Evolutionary conservation across 2,113 vertebrate genomes (phyloP).

Genomic region (Donacobius atricapilla): DNA sequence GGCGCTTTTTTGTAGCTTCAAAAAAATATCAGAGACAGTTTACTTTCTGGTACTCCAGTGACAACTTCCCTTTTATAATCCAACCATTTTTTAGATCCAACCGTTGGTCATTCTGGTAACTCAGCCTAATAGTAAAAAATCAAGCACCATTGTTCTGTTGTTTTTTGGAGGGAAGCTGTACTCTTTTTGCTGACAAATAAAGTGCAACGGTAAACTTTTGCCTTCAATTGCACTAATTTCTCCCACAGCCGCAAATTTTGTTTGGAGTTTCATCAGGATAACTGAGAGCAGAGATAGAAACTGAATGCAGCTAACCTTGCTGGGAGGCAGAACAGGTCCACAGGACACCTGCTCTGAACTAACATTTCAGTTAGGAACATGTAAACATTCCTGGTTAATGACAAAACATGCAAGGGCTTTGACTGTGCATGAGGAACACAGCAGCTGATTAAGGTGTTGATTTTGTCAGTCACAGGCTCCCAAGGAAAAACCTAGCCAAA

Average conservation of each 20-base stretch:
- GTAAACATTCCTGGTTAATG: not conserved
- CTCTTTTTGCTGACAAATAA: not conserved
- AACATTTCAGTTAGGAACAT: not conserved
- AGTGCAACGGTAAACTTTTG: not conserved
- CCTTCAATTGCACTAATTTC: not conserved
- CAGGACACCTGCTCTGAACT: not conserved
- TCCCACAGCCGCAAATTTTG: not conserved
- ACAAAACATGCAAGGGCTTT: not conserved
- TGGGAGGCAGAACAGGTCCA: not conserved
- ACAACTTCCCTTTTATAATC: not conserved
- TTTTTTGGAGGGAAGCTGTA: not conserved
- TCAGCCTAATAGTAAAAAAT: not conserved
- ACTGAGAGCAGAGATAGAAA: not conserved
- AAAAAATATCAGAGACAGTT: not conserved
- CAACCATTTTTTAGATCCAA: not conserved
- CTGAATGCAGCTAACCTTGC: not conserved
- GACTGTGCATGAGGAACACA: rapidly evolving
- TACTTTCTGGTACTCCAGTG: not conserved
- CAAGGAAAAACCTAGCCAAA: not conserved
- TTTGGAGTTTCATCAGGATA: not conserved
- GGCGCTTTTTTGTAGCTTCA: not conserved
- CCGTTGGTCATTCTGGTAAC: not conserved
- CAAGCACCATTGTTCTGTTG: not conserved
- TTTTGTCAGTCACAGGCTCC: not conserved
- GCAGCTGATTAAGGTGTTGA: not conserved